Percentiles rank a stretch among this genome's conserved stretches.
Evolutionary conservation across 2,797 vertebrate species (phyloP).

Genomic region (Scarus forsteni): DNA sequence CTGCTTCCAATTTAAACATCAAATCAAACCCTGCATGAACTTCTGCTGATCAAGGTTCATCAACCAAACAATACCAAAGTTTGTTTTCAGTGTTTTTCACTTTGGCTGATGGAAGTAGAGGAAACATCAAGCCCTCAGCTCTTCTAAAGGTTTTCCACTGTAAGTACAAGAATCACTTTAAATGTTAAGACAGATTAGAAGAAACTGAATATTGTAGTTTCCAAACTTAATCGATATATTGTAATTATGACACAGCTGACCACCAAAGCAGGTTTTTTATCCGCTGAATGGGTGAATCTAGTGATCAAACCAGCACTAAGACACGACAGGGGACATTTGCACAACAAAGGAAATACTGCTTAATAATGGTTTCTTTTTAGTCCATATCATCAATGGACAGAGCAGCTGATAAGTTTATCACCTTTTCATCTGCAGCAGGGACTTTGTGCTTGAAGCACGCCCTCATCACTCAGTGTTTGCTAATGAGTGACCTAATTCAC

Average conservation of each 20-base stretch:
- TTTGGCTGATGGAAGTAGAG: slow-evolving; percentile 28
- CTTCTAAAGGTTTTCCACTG: slow-evolving; percentile 8
- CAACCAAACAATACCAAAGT: slow-evolving; percentile 23
- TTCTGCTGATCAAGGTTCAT: slow-evolving; percentile 60
- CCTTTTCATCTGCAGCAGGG: slow-evolving; percentile 21
- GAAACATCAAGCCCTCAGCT: slow-evolving; percentile 37
- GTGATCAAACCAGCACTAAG: not conserved
- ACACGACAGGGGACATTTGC: not conserved
- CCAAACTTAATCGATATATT: no score
- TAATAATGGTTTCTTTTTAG: slow-evolving; percentile 14
- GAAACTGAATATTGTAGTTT: not conserved
- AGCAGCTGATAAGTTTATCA: slow-evolving; percentile 55
- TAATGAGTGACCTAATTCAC: slow-evolving; percentile 45
- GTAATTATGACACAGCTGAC: no score
- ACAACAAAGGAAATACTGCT: not conserved
- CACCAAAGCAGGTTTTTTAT: not conserved
- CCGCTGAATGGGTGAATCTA: not conserved
- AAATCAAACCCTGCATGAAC: slow-evolving; percentile 41
- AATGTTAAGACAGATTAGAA: not conserved
- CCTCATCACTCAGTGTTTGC: slow-evolving; percentile 53
- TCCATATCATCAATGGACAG: slow-evolving; percentile 19
- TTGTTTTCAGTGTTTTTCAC: slow-evolving; percentile 50
- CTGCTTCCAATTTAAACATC: slow-evolving; percentile 36
- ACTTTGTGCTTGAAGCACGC: slow-evolving; percentile 66
- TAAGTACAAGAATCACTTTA: not conserved